Conservation (phyloP, 2,888 invertebrate species). For the Melanostoma scalare region DNA sequence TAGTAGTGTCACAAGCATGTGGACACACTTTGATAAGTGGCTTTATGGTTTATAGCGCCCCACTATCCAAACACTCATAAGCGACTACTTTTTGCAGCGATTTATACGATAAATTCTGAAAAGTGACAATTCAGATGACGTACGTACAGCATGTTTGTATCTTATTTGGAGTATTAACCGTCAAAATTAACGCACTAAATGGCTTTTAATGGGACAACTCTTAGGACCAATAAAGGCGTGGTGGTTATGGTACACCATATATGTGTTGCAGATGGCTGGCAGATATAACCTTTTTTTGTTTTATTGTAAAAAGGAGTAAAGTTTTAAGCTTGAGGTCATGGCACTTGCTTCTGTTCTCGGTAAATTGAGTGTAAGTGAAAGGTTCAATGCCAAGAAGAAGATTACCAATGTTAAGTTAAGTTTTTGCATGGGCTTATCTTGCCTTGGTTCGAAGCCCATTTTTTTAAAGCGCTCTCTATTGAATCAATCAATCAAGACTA, state of each 20-base stretch:
- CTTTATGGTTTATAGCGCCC: neutral
- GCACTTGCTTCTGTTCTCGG: too few relatives aligned
- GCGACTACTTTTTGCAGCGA: slow-evolving; percentile 22
- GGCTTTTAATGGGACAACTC: slow-evolving; percentile 64
- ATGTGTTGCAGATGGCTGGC: neutral
- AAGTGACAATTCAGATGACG: slow-evolving; percentile 44
- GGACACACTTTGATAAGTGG: neutral
- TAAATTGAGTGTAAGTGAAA: too few relatives aligned
- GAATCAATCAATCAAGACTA: too few relatives aligned
- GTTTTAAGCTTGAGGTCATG: too few relatives aligned
- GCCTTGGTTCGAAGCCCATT: too few relatives aligned
- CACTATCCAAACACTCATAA: slow-evolving; percentile 23
- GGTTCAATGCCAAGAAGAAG: too few relatives aligned
- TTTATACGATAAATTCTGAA: slow-evolving; percentile 54
- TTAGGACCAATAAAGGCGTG: slow-evolving; percentile 54
- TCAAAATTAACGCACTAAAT: slow-evolving; percentile 56
- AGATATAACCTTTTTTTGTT: slow-evolving; percentile 20
- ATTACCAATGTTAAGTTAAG: too few relatives aligned
- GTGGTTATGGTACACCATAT: slow-evolving; percentile 3
- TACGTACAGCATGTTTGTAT: slow-evolving; percentile 18
- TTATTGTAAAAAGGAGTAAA: neutral
- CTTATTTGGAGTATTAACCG: slow-evolving; percentile 50
- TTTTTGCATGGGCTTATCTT: too few relatives aligned
- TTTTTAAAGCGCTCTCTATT: too few relatives aligned
- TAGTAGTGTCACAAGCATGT: slow-evolving; percentile 5